Percentiles rank a stretch among this genome's conserved stretches.
phyloP scores from a whole-genome alignment of 2,797 vertebrate species.

The Sardinella longiceps region DNA sequence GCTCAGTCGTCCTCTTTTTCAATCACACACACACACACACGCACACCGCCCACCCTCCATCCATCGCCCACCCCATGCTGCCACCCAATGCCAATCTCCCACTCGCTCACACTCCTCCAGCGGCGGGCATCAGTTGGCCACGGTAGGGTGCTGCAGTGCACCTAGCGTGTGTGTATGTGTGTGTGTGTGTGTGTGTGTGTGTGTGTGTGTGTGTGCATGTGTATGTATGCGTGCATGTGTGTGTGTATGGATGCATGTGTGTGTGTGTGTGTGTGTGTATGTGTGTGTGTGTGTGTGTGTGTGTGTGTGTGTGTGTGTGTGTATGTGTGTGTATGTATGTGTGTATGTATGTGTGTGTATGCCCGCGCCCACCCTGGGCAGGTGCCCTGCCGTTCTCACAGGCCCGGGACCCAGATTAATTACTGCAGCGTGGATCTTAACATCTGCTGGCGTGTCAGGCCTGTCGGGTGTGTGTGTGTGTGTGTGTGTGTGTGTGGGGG shows the following conservation, averaged over 20 bases:
- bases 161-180: neutral
- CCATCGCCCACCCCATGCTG: neutral
- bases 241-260: neutral
- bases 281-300: neutral
- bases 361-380: neutral
- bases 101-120: neutral
- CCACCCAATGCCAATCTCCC: neutral
- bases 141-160: neutral
- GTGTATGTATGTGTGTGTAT: too few species aligned
- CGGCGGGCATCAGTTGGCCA: neutral
- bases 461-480: constrained; percentile 52
- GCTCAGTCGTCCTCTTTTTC: neutral
- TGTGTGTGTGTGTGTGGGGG: constrained; percentile 23
- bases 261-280: neutral
- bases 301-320: neutral
- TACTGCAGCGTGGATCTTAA: constrained; percentile 55
- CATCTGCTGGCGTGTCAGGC: constrained; percentile 60
- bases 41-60: neutral
- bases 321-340: neutral
- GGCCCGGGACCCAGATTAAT: constrained; percentile 58
- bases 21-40: neutral
- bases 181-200: neutral
- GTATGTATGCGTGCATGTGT: neutral
- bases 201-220: neutral
- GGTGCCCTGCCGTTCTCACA: constrained; percentile 12